Conservation (phyloP, 2,797 vertebrate species). For the Pagetopsis macropterus region DNA sequence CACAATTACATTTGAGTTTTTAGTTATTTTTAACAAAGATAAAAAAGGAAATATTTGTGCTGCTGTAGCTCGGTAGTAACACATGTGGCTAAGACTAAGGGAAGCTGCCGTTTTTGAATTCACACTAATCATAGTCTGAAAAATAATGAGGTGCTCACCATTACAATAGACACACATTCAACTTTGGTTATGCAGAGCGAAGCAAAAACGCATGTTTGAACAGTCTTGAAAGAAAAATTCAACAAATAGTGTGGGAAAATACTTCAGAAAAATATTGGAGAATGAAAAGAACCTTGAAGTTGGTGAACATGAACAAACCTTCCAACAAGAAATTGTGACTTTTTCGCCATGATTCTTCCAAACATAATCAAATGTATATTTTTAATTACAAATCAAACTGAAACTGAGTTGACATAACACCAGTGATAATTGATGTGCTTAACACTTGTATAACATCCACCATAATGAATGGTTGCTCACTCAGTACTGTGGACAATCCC, state of each 20-base stretch:
- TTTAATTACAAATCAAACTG: background rate
- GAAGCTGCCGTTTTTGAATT: background rate
- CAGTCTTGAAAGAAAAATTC: background rate
- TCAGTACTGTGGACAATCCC: too few species aligned
- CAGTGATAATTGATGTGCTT: background rate
- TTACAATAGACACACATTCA: conserved; percentile 4
- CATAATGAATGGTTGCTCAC: background rate
- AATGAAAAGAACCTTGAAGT: background rate
- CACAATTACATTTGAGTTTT: background rate
- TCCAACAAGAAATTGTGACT: background rate
- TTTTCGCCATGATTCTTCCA: background rate
- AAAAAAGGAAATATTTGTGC: background rate
- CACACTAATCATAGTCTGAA: background rate
- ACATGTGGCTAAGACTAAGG: background rate
- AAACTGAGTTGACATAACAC: background rate
- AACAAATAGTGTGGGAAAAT: too few species aligned
- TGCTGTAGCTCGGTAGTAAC: background rate
- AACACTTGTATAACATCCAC: background rate
- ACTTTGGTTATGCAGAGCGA: background rate
- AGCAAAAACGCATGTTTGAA: background rate
- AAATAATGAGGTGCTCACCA: conserved; percentile 23
- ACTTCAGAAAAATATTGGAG: background rate
- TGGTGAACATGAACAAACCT: background rate
- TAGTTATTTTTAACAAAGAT: conserved; percentile 4
- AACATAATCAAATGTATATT: background rate